Base-by-base conservation (phyloP, 2,797 vertebrate species). In the Helostoma temminkii region DNA sequence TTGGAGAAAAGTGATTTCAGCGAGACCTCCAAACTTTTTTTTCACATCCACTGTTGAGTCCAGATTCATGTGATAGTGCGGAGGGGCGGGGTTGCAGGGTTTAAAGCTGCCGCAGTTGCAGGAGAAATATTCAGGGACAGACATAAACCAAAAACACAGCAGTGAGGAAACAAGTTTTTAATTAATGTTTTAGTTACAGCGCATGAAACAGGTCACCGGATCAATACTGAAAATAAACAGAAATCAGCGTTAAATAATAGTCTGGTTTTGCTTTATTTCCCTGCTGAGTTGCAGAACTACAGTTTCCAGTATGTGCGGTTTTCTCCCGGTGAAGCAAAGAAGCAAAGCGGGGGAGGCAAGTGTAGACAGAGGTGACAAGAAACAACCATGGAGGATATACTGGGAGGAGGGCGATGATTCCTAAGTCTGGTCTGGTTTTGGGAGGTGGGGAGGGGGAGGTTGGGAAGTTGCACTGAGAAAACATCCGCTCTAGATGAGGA, bases 41-140 rank as follows among this genome's bases (percentile, higher is more conserved):
- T 66, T 52, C 84, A 46, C 89, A 90, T 92, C 87, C 84, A 89
- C 65, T 66, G 82, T 54, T 66, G 76, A 70, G 88, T 87, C 87
- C 84, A 90, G 90, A 89, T 91, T 90, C 91, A 91, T 92, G 91
- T 90, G 92, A 93, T 91, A 91, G 87, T 76, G 86, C 68, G 42
- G 80, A 91, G 90, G 89, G 92, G 92, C 92, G 92, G 90, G 90
- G 92, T 76, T 75, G 83, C 24, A 58, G 85, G 54, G 61, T 90
- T 93, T 92, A 92, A 93, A 92, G 92, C 88, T 74, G 88, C 90
- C 86, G 88, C 89, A 91, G 89, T 79, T 83, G 54, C 85, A 77
- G 62, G 48, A 54, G 53, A 78, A 75, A 82, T 74, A 83, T 78
- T 77, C 19, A 9, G 46, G 56, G 41, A 34, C 71, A 58, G 59